Base-by-base conservation (phyloP, 2,113 vertebrate genomes). In the Clarias batrachus region DNA sequence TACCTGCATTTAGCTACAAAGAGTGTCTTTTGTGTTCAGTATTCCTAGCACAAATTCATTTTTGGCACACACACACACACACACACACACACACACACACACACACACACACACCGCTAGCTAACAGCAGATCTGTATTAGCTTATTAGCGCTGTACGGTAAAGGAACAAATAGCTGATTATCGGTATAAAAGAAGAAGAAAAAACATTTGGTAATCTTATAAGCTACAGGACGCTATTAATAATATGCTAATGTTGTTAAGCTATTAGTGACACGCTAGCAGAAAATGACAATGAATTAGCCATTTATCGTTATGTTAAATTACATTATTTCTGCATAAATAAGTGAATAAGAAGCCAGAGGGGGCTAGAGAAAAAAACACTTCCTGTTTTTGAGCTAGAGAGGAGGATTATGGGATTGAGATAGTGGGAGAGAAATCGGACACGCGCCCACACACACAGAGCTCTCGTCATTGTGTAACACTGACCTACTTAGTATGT, bases 401-500 rank as follows among this genome's bases (percentile, higher is more conserved):
- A 37, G 14, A 57, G 52, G 52, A 57, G 76, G 16, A 82, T 68
- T 68, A 82, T 82, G 63, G 48, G 63, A 71, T 74, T 66, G 77
- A 0, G 21, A 23, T 8, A 60, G 56, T 59, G 33, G 5, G 19
- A 57, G 77, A 3, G 81, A 87, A 4, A 11, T 56, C 77, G n/a
- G 3, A 82, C 59, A 66, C 81, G 66, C 62, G 66, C 59, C 62
- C 66, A 71, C 48, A 73, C 48, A 73, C 17, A 92, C 85, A 86
- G 86, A 85, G 93, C 89, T 92, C 93, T 91, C 92, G 93, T 93
- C 90, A 82, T 78, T 90, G 88, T 92, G 94, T 93, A 89, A 93
- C 84, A 94, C 92, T 95, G 93, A 94, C 94, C 94, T 93, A 95
- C 80, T 94, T 95, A 93, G 88, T 82, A 89, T 89, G 86, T 80